These are phyloP conservation scores for Tragelaphus buxtoni DNA, from an alignment of 2,113 vertebrate genomes.

Conservation along the genomic window DNA sequence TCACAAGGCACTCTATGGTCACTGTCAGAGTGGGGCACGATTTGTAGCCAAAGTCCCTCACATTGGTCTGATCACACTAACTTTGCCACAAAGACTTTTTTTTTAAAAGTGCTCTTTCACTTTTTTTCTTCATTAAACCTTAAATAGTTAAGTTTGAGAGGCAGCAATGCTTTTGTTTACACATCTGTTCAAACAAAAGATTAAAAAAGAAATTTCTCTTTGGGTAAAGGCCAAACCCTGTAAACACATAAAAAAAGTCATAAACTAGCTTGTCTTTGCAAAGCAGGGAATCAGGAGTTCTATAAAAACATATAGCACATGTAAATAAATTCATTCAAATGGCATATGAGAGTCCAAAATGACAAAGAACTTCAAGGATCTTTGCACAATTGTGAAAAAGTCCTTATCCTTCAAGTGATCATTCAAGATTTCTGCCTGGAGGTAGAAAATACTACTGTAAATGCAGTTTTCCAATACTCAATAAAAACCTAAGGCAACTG, in stretches of 20 bases:
- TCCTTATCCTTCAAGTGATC: constrained; percentile 41
- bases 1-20: background rate
- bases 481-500: constrained; percentile 33
- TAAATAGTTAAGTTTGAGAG: constrained; percentile 35
- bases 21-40: background rate
- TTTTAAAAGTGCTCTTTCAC: constrained; percentile 31
- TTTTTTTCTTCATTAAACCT: constrained; percentile 56
- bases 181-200: constrained; percentile 77
- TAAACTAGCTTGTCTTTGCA: constrained; percentile 70
- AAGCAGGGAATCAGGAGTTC: constrained; percentile 50
- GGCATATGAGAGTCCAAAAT: constrained; percentile 27
- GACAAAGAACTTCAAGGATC: constrained; percentile 43
- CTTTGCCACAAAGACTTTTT: background rate
- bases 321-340: constrained; percentile 65
- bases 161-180: constrained; percentile 64
- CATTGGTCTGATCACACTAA: background rate
- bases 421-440: constrained; percentile 44
- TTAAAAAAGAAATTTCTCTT: constrained; percentile 54
- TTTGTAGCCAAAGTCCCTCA: background rate
- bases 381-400: constrained; percentile 41
- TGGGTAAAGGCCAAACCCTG: constrained; percentile 66
- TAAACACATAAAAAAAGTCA: constrained; percentile 56
- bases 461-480: constrained; percentile 40
- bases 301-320: constrained; percentile 55
- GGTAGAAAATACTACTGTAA: constrained; percentile 52